These are phyloP conservation scores for Paedocypris micromegethes DNA, from an alignment of 2,797 vertebrate species.

Conservation along the genomic window DNA sequence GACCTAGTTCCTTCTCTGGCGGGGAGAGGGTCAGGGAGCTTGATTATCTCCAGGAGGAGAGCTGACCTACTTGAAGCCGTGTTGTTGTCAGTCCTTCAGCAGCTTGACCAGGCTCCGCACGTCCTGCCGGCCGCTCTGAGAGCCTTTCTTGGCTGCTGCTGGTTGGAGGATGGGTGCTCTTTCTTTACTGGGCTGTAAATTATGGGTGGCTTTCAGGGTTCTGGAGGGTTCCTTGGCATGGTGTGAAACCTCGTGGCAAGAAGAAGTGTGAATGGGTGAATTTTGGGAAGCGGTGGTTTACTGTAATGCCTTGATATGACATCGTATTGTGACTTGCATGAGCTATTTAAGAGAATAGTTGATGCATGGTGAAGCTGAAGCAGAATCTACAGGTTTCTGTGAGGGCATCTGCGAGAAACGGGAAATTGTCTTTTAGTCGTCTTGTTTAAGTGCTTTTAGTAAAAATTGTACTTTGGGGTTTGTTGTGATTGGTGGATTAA, in stretches of 20 bases:
- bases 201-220: background rate
- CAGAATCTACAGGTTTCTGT: slow-evolving; percentile 18
- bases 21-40: slow-evolving; percentile 35
- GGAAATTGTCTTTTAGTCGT: slow-evolving; percentile 1
- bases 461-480: slow-evolving; percentile 5
- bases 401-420: background rate
- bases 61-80: slow-evolving; percentile 62
- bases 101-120: slow-evolving; percentile 55
- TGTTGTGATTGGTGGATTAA: slow-evolving; percentile 51
- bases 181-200: slow-evolving; percentile 21
- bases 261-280: slow-evolving; percentile 7
- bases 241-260: background rate
- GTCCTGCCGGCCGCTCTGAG: slow-evolving; percentile 35
- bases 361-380: slow-evolving; percentile 10
- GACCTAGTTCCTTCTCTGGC: slow-evolving; percentile 66
- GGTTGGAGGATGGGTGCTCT: slow-evolving; percentile 7
- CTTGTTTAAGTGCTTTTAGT: no score
- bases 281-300: background rate
- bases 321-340: slow-evolving; percentile 12
- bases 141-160: slow-evolving; percentile 18
- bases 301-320: no score
- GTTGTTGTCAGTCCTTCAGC: slow-evolving; percentile 55
- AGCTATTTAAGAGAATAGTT: slow-evolving; percentile 5
- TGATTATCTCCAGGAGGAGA: slow-evolving; percentile 51
- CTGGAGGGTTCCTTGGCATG: background rate